Evolutionary conservation across 2,113 vertebrate species (phyloP).

Genomic region (Scomber colias): DNA sequence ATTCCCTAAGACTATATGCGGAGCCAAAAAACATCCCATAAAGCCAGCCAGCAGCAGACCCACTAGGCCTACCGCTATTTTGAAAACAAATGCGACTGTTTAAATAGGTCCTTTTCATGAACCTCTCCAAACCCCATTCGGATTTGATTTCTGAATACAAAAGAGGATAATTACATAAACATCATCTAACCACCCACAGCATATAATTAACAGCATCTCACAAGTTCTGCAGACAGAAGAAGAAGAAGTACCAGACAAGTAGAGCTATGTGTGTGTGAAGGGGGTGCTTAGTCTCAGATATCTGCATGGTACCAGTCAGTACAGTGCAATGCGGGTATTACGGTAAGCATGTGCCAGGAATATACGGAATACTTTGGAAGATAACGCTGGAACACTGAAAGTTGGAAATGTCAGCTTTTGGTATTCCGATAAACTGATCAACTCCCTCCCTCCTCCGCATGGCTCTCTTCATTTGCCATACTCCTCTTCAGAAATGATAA

Average conservation of each 20-base stretch:
- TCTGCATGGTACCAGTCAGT: slow-evolving; percentile 11
- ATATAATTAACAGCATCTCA: slow-evolving; percentile 53
- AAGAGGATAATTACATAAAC: slow-evolving; percentile 58
- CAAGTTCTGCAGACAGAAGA: slow-evolving; percentile 3
- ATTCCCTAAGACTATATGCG: slow-evolving; percentile 45
- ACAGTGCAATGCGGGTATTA: neutral
- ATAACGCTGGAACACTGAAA: neutral
- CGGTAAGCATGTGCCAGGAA: neutral
- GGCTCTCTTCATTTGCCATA: slow-evolving; percentile 13
- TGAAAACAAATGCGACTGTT: slow-evolving; percentile 42
- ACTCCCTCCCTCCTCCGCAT: neutral
- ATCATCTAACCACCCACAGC: slow-evolving; percentile 18
- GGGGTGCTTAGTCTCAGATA: slow-evolving; percentile 3
- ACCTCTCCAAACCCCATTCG: slow-evolving; percentile 28
- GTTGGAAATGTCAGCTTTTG: slow-evolving; percentile 1
- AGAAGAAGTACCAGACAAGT: slow-evolving; percentile 11
- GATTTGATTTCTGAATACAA: slow-evolving; percentile 52
- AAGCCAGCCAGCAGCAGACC: slow-evolving; percentile 33
- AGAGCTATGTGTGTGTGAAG: neutral
- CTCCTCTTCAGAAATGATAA: slow-evolving; percentile 58
- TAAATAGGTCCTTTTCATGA: slow-evolving; percentile 48
- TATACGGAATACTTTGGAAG: neutral
- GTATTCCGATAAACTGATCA: slow-evolving; percentile 46
- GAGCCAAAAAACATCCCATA: slow-evolving; percentile 15
- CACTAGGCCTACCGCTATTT: slow-evolving; percentile 16